Evolutionary conservation across 2,888 invertebrate species (phyloP).

Genomic region (Nowickia ferox): DNA sequence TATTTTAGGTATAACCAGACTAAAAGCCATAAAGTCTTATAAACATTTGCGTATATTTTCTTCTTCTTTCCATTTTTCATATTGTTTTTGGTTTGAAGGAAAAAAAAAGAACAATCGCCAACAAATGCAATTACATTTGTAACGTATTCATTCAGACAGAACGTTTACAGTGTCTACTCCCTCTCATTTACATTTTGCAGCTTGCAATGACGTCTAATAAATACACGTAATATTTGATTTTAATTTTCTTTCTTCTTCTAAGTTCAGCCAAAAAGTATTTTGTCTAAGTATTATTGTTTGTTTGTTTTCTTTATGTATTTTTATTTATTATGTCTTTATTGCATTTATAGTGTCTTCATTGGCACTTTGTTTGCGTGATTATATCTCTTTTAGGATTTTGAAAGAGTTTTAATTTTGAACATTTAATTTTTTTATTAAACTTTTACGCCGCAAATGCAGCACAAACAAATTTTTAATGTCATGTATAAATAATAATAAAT

Average conservation of each 20-base stretch:
- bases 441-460: background rate
- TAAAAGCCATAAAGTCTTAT: background rate
- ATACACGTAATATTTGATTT: background rate
- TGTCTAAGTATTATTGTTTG: constrained; percentile 23
- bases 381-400: background rate
- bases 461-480: constrained; percentile 14
- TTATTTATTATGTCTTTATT: constrained; percentile 42
- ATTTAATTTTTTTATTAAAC: background rate
- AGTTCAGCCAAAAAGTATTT: constrained; percentile 6
- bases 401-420: constrained; percentile 24
- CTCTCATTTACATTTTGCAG: constrained; percentile 4
- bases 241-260: background rate
- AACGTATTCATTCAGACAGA: constrained; percentile 39
- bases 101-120: background rate
- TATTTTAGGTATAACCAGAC: background rate
- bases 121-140: constrained; percentile 20
- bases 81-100: background rate
- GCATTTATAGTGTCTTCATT: constrained; percentile 55
- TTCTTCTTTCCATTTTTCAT: background rate
- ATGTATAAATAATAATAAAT: constrained; percentile 27
- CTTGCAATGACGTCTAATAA: constrained; percentile 7
- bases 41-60: background rate
- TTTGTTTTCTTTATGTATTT: constrained; percentile 16
- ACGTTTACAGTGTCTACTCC: constrained; percentile 4
- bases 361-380: constrained; percentile 33